Evolutionary conservation across 2,797 vertebrate species (phyloP).

Genomic region (Notamacropus eugenii): DNA sequence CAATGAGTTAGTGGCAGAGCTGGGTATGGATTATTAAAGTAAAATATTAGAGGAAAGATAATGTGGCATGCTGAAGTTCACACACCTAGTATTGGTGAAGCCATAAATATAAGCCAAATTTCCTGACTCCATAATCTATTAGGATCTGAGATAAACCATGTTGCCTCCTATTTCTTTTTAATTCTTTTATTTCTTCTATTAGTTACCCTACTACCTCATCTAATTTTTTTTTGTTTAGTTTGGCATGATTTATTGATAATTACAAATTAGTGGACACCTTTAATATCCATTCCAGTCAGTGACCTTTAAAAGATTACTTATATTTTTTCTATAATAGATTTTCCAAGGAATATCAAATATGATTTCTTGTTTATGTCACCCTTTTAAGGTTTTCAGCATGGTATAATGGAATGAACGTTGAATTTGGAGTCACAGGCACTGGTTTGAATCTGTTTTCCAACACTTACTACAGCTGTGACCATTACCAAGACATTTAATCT

Average conservation of each 20-base stretch:
- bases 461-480: neutral
- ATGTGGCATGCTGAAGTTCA: neutral
- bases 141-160: neutral
- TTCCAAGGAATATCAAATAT: neutral
- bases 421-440: neutral
- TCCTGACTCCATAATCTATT: neutral
- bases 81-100: neutral
- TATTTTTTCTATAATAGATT: neutral
- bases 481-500: neutral
- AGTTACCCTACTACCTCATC: neutral
- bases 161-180: neutral
- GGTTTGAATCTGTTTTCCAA: neutral
- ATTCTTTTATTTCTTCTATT: neutral
- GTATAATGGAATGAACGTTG: neutral
- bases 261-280: neutral
- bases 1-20: neutral
- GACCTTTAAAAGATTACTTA: neutral
- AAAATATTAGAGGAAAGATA: neutral
- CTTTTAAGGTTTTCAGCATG: neutral
- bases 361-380: neutral
- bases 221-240: neutral
- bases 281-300: neutral
- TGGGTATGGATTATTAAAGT: neutral
- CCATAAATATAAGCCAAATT: neutral
- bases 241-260: neutral